Percentiles rank a stretch among this genome's conserved stretches.
These are phyloP conservation scores for Leucoraja ocellata DNA, from an alignment of 2,797 vertebrate species.

Conservation along the genomic window DNA sequence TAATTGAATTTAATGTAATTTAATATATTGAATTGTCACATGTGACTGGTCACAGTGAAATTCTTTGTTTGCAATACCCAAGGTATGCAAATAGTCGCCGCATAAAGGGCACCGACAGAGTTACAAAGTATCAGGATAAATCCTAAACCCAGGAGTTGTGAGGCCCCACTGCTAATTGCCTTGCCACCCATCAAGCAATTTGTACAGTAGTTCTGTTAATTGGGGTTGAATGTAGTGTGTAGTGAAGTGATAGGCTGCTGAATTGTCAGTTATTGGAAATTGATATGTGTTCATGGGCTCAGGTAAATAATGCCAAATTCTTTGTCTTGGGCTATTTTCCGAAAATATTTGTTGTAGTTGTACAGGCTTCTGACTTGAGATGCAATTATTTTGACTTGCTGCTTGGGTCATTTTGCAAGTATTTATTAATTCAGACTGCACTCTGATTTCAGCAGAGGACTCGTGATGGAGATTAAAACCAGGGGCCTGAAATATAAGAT, in stretches of 20 bases:
- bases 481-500: background rate
- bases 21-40: too few relatives aligned
- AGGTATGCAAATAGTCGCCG: too few relatives aligned
- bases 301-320: too few relatives aligned
- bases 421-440: background rate
- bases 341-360: background rate
- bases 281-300: background rate
- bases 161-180: too few relatives aligned
- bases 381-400: slow-evolving; percentile 9
- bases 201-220: background rate
- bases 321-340: background rate
- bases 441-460: background rate
- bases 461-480: background rate
- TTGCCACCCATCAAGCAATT: background rate
- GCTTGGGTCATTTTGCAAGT: background rate
- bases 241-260: background rate
- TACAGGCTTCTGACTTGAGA: background rate
- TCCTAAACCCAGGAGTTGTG: too few relatives aligned
- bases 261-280: background rate
- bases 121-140: too few relatives aligned
- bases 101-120: too few relatives aligned
- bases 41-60: too few relatives aligned
- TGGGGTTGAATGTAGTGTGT: background rate
- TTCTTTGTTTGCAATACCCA: too few relatives aligned
- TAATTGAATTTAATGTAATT: too few relatives aligned